Conservation (phyloP, 2,113 vertebrate species). For the Callopanchax toddi region DNA sequence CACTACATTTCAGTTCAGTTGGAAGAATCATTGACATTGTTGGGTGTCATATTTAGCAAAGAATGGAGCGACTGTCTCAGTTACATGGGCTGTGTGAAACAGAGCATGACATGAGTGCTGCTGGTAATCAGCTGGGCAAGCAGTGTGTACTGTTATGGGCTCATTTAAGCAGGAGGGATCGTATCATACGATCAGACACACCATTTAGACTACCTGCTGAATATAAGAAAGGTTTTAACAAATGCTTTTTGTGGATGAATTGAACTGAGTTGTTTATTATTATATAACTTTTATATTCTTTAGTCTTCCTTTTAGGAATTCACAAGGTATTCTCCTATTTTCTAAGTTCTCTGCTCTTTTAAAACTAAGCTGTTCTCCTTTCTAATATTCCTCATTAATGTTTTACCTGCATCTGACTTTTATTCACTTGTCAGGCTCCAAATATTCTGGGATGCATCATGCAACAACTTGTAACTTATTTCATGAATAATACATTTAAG, state of each 20-base stretch:
- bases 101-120: constrained; percentile 41
- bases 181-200: neutral
- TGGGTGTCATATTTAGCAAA: constrained; percentile 47
- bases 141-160: constrained; percentile 11
- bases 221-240: neutral
- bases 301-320: too few species aligned
- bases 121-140: constrained; percentile 27
- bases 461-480: too few species aligned
- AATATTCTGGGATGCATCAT: too few species aligned
- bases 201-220: neutral
- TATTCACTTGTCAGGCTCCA: too few species aligned
- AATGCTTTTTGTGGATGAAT: neutral
- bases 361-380: too few species aligned
- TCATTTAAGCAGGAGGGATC: neutral
- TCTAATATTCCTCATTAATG: too few species aligned
- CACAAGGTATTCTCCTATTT: too few species aligned
- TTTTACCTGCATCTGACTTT: too few species aligned
- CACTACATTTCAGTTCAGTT: constrained; percentile 12
- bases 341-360: too few species aligned
- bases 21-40: constrained; percentile 55
- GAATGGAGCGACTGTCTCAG: constrained; percentile 45
- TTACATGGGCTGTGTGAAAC: constrained; percentile 51
- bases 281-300: too few species aligned
- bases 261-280: too few species aligned
- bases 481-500: too few species aligned